Conservation (phyloP, 2,888 invertebrate species). For the Barypeithes pellucidus region DNA sequence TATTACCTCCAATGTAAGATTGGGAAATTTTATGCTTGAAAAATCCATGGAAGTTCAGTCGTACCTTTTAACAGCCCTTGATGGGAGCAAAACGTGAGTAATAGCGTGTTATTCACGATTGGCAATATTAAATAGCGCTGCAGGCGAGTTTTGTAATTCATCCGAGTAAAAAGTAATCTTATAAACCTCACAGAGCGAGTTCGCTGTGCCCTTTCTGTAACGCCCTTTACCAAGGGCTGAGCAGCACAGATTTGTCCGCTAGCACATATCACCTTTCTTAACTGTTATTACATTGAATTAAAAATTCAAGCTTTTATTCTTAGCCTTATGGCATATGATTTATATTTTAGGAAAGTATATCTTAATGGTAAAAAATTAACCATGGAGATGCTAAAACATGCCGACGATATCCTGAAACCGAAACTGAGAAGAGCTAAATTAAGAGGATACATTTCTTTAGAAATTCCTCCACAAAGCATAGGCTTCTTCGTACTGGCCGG, state of each 20-base stretch:
- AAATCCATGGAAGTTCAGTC: slow-evolving; percentile 68
- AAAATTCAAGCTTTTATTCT: too few relatives aligned
- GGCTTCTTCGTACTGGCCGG: slow-evolving; percentile 84
- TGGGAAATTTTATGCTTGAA: slow-evolving; percentile 60
- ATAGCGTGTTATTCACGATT: too few relatives aligned
- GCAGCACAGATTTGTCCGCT: too few relatives aligned
- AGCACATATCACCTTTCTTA: too few relatives aligned
- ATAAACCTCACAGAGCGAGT: too few relatives aligned
- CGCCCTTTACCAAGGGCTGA: too few relatives aligned
- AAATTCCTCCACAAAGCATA: slow-evolving; percentile 79
- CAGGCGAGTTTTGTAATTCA: too few relatives aligned
- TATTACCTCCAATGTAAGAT: slow-evolving; percentile 74
- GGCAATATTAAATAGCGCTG: too few relatives aligned
- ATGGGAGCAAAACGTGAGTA: slow-evolving; percentile 63
- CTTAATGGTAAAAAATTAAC: slow-evolving; percentile 78
- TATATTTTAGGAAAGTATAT: slow-evolving; percentile 73
- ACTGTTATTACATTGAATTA: too few relatives aligned
- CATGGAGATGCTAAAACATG: slow-evolving; percentile 72
- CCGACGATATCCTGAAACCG: slow-evolving; percentile 67
- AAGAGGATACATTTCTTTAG: slow-evolving; percentile 74
- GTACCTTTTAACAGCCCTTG: slow-evolving; percentile 65
- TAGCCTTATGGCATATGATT: too few relatives aligned
- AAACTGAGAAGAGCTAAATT: slow-evolving; percentile 72
- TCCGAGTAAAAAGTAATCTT: too few relatives aligned
- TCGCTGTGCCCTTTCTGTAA: too few relatives aligned